phyloP scores from a whole-genome alignment of 2,888 invertebrate genomes.

The Morinoia aosen region DNA sequence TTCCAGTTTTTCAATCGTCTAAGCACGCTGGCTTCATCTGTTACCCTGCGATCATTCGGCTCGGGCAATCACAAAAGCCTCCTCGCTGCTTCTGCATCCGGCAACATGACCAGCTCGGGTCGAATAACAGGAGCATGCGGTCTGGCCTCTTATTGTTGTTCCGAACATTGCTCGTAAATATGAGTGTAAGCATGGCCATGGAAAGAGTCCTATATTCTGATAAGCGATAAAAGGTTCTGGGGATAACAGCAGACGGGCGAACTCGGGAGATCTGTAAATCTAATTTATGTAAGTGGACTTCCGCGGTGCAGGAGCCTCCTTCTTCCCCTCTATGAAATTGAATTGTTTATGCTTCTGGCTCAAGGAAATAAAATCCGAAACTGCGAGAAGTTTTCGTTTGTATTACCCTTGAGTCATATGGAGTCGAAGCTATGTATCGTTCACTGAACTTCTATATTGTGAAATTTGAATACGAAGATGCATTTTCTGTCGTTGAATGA shows the following conservation, averaged over 20 bases:
- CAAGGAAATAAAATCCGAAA: background rate
- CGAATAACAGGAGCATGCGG: background rate
- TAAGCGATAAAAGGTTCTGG: conserved; percentile 12
- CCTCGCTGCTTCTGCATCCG: background rate
- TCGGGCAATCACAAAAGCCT: background rate
- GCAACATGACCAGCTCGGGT: background rate
- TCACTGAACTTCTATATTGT: background rate
- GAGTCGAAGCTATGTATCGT: background rate
- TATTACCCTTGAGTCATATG: background rate
- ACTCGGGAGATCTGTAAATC: background rate
- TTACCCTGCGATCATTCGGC: background rate
- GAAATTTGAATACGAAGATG: background rate
- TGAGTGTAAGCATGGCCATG: conserved; percentile 3
- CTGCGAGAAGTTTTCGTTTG: background rate
- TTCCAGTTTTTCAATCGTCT: background rate
- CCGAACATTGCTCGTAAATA: conserved; percentile 4
- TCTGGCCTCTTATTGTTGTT: background rate
- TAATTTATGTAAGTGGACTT: conserved; percentile 17
- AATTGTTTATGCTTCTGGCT: background rate
- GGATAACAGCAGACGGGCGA: background rate
- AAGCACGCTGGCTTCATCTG: background rate
- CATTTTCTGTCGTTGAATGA: too few relatives aligned
- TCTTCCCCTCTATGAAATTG: conserved; percentile 9
- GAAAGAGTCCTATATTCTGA: conserved; percentile 9
- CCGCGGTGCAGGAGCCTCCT: background rate